Conservation (phyloP, 35 echinoderm and acorn worm genomes). For the Apostichopus californicus region DNA sequence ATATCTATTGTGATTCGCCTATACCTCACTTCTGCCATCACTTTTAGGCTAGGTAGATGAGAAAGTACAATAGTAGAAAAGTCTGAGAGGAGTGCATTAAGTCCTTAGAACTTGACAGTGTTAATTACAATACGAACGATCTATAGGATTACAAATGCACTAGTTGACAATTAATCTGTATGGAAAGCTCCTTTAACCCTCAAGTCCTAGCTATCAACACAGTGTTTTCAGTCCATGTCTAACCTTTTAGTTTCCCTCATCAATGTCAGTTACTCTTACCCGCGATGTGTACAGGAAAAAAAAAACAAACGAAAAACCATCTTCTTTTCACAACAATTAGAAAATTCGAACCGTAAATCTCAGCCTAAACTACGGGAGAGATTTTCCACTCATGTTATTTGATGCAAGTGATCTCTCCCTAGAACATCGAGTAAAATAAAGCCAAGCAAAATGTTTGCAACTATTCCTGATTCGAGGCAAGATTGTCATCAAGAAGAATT, state of each 20-base stretch:
- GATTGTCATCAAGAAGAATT: neutral
- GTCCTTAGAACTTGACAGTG: too few species aligned
- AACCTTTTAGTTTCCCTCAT: neutral
- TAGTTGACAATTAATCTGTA: too few species aligned
- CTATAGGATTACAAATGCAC: too few species aligned
- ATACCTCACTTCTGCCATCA: too few species aligned
- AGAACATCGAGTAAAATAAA: neutral
- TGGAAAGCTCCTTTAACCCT: neutral
- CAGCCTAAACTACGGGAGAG: neutral
- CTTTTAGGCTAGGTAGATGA: too few species aligned
- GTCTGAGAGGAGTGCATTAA: too few species aligned
- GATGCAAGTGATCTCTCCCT: neutral
- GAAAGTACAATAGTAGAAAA: too few species aligned
- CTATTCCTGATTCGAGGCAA: neutral
- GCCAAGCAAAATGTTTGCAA: neutral
- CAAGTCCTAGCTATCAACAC: neutral
- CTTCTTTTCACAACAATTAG: neutral
- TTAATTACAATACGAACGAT: too few species aligned
- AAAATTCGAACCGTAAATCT: neutral
- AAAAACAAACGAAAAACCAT: too few species aligned
- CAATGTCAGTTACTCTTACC: neutral
- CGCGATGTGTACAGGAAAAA: too few species aligned
- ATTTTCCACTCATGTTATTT: neutral
- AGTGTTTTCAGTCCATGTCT: neutral
- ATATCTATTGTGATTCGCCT: too few species aligned